Base-by-base conservation (phyloP, 1,140 invertebrate genomes). In the Apis florea region DNA sequence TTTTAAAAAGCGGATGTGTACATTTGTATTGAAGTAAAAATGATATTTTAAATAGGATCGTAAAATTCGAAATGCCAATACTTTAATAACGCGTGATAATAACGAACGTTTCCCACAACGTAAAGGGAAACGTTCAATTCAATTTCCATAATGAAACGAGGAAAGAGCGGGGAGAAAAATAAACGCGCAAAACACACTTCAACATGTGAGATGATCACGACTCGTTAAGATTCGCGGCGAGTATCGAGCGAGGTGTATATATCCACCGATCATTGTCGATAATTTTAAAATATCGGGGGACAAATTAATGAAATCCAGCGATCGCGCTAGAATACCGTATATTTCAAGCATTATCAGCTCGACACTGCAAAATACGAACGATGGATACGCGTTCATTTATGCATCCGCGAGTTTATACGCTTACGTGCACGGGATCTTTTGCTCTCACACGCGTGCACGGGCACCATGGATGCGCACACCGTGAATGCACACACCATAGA, bases 371-470 rank as follows among this genome's bases (percentile, higher is more conserved):
- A 61, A 71, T 19, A n/a, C 59, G 13, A 67, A 51, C 21, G 51
- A 67, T 75, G 74, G 73, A 75, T 75, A 75, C 24, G 53, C 72
- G n/a, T 58, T 79, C 83, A 84, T 86, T 85, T 85, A 86, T 86
- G 86, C 81, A 84, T 85, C 15, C 68, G 59, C 66, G 71, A 76
- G 61, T 73, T 71, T 68, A 83, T 70, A 78, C 53, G 64, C 71
- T 74, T 74, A 84, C 72, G 53, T 72, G 69, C 72, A 51, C 84
- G 66, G 26, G 61, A 69, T 70, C 64, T 82, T 82, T 40, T 1
- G 31, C 82, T 90, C 31, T 40, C 31, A 40, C 31, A 88, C 89
- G 90, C 89, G 89, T 90, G 88, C 89, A 90, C 87, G 83, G 77
- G 58, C 81, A 79, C 77, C 66, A 66, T 76, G 56, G 67, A 40